phyloP scores from a whole-genome alignment of 2,113 vertebrate genomes.

The Ptychochromis oligacanthus region DNA sequence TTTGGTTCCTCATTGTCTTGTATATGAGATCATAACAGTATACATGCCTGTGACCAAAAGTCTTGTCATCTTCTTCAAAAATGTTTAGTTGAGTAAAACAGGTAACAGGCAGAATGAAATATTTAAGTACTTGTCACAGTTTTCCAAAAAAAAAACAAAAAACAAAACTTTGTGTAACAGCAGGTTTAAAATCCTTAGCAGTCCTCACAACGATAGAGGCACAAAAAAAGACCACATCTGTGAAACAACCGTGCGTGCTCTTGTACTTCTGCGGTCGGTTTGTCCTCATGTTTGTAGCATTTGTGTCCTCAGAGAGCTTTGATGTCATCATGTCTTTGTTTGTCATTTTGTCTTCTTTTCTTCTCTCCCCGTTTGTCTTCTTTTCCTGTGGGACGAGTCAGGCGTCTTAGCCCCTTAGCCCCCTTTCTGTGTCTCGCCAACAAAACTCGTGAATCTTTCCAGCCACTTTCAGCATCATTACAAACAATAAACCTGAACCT shows the following conservation, averaged over 20 bases:
- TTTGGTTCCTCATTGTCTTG: no score
- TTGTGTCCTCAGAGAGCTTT: not conserved
- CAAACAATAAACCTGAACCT: conserved; percentile 21
- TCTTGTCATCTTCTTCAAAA: no score
- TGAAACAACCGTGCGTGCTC: no score
- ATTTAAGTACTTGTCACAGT: not conserved
- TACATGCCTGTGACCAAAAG: no score
- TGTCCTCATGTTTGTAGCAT: not conserved
- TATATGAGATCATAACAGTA: no score
- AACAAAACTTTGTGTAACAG: not conserved
- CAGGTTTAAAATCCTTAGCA: not conserved
- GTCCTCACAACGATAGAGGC: not conserved
- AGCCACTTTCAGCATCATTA: conserved; percentile 5
- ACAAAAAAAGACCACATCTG: not conserved
- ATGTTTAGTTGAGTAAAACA: not conserved
- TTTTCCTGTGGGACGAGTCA: not conserved
- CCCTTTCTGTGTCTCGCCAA: not conserved
- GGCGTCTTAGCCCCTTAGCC: not conserved
- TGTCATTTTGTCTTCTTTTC: not conserved
- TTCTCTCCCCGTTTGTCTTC: not conserved
- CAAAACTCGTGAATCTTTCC: not conserved
- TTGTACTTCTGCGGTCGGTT: not conserved
- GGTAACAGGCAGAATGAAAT: not conserved
- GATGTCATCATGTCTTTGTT: not conserved
- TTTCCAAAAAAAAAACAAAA: no score